Evolutionary conservation across 2,888 invertebrate genomes (phyloP).

Genomic region (Aromia moschata): DNA sequence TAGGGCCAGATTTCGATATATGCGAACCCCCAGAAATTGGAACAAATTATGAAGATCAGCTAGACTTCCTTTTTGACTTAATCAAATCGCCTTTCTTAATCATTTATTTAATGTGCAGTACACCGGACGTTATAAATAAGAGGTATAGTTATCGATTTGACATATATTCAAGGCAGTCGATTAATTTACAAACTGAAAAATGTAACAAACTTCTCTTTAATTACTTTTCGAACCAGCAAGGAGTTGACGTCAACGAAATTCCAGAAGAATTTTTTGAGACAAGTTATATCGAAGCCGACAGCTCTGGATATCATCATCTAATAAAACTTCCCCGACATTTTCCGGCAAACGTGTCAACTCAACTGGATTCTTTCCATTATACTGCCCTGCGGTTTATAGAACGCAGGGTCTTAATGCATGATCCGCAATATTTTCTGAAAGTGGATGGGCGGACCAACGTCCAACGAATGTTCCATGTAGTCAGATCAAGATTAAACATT

Average conservation of each 20-base stretch:
- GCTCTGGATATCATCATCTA: slow-evolving; percentile 60
- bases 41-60: slow-evolving; percentile 54
- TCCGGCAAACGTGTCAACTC: slow-evolving; percentile 60
- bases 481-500: slow-evolving; percentile 62
- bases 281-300: slow-evolving; percentile 39
- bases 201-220: slow-evolving; percentile 59
- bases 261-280: slow-evolving; percentile 52
- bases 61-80: slow-evolving; percentile 55
- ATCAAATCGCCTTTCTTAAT: slow-evolving; percentile 61
- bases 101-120: slow-evolving; percentile 67
- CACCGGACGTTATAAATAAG: slow-evolving; percentile 65
- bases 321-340: slow-evolving; percentile 65
- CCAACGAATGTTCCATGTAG: slow-evolving; percentile 64
- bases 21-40: slow-evolving; percentile 47
- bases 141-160: slow-evolving; percentile 55
- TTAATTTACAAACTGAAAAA: slow-evolving; percentile 50
- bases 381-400: slow-evolving; percentile 64
- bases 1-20: slow-evolving; percentile 42
- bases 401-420: slow-evolving; percentile 64
- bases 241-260: slow-evolving; percentile 39
- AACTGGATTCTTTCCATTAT: slow-evolving; percentile 66
- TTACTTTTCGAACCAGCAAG: slow-evolving; percentile 57
- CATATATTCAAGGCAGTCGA: slow-evolving; percentile 48
- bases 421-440: slow-evolving; percentile 68
- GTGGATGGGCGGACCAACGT: slow-evolving; percentile 67